Evolutionary conservation across 2,113 vertebrate genomes (phyloP), one percentile per base, ranked within the genome.

Genomic region (Antechinus stuartii): DNA sequence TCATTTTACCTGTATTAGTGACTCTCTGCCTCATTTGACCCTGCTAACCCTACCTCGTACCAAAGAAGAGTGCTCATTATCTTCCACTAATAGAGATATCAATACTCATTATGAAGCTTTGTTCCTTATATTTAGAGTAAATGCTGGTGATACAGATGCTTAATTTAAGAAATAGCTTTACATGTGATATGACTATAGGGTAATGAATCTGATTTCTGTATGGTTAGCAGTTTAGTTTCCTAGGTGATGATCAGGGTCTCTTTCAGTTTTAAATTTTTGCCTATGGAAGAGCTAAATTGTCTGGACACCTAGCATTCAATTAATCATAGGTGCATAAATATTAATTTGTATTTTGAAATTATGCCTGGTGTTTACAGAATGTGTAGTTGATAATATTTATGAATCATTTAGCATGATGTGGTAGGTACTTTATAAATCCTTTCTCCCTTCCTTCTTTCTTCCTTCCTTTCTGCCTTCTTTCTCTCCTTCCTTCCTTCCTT

Each of bases 361-460:
- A 42, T 84, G 5, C n/a, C n/a, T 42, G 16, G 7, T 84, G 19
- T 84, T 84, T 84, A 76, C 42, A 84, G 16, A 84, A 42, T 5
- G 16, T 84, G n/a, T 42, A 1, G 1, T 6, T 42, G 68, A 84
- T 23, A 52, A 52, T 46, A 42, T 5, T 54, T 89, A 1, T 12
- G 53, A 91, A 11, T 11, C 2, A 91, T 1, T 30, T 89, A 93
- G 53, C 84, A 47, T 84, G 2, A 95, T 53, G 53, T 0, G 91
- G 27, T 91, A 46, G 47, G 2, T 91, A 19, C 0, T 90, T 89
- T 52, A 92, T 23, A 96, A 90, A 95, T 92, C 1, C 47, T 35
- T n/a, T 9, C 0, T 54, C 90, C 54, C 25, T 47, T 0, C 0
- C 2, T 3, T 90, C n/a, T 27, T 56, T 4, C 27, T 76, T 0